Evolutionary conservation across 2,888 invertebrate species (phyloP).

Genomic region (Xestia sexstrigata): DNA sequence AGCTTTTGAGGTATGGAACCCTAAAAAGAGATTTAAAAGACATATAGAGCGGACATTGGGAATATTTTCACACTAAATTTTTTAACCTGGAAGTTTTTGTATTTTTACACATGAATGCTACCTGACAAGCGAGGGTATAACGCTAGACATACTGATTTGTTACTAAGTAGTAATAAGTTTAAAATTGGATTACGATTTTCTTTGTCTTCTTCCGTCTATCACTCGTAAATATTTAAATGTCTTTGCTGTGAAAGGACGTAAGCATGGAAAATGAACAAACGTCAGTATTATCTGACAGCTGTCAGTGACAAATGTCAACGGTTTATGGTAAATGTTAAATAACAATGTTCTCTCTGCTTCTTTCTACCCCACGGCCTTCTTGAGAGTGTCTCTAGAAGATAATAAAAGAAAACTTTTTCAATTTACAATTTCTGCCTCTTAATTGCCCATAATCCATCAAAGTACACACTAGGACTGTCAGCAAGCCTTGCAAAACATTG

Average conservation of each 20-base stretch:
- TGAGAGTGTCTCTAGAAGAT: background rate
- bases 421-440: background rate
- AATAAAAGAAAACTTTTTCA: background rate
- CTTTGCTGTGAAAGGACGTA: background rate
- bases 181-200: too few species aligned
- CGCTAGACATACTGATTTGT: too few species aligned
- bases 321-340: background rate
- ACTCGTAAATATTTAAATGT: too few species aligned
- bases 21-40: too few species aligned
- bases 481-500: background rate
- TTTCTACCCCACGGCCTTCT: background rate
- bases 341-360: background rate
- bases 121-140: too few species aligned
- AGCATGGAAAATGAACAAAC: background rate
- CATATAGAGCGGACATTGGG: too few species aligned
- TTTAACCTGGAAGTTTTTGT: too few species aligned
- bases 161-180: too few species aligned
- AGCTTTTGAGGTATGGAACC: too few species aligned
- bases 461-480: background rate
- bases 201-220: too few species aligned
- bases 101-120: too few species aligned
- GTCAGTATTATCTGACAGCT: background rate
- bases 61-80: too few species aligned
- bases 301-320: background rate
- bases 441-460: background rate